Conservation (phyloP, 2,113 vertebrate genomes). For the Cyphomyrus discorhynchus region DNA sequence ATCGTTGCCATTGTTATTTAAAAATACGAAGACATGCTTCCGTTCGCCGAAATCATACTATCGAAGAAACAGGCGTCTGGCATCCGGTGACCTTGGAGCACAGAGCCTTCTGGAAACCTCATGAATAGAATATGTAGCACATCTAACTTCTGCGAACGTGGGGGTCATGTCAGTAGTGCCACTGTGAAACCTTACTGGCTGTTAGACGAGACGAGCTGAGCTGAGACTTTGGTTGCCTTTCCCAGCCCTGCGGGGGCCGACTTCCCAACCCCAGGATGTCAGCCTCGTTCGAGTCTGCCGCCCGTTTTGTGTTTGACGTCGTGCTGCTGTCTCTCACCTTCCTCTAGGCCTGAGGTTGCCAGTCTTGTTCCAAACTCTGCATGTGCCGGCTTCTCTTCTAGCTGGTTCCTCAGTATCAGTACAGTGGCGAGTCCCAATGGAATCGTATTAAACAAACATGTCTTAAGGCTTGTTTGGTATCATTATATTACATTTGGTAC, state of each 20-base stretch:
- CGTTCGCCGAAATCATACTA: background rate
- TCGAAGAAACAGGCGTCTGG: background rate
- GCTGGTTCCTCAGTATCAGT: background rate
- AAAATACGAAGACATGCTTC: slow-evolving; percentile 27
- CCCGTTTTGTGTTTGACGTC: background rate
- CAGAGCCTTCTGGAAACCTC: slow-evolving; percentile 2
- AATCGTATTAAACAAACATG: background rate
- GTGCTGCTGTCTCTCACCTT: background rate
- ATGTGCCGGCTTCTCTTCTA: background rate
- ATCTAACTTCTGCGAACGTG: background rate
- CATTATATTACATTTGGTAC: background rate
- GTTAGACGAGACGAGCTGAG: slow-evolving; percentile 5
- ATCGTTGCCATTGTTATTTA: slow-evolving; percentile 20
- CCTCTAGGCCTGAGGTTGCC: background rate
- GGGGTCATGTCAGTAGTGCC: background rate
- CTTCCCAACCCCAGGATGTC: background rate
- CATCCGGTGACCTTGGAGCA: background rate
- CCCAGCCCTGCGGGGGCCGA: background rate
- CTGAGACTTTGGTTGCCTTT: background rate
- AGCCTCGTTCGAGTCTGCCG: background rate
- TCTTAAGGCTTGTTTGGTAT: background rate
- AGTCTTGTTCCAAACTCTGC: background rate
- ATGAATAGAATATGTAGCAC: background rate
- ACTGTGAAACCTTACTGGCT: slow-evolving; percentile 12
- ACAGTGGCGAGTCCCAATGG: background rate